phyloP scores from a whole-genome alignment of 1,140 invertebrate species.

The Scaptomyza graminum region DNA sequence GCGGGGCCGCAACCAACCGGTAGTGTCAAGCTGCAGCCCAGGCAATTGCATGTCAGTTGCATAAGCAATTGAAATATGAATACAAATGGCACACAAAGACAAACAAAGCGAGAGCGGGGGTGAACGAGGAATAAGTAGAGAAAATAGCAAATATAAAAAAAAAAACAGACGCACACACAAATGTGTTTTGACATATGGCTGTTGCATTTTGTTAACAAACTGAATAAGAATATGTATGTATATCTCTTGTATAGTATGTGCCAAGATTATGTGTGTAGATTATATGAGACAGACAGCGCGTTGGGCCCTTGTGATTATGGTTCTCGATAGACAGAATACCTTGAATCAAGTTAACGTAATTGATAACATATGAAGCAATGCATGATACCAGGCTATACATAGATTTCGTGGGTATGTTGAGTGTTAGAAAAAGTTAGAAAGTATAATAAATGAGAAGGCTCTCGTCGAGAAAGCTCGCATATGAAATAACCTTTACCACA shows the following conservation, averaged over 20 bases:
- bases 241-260: background rate
- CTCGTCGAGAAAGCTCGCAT: no score
- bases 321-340: no score
- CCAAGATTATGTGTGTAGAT: conserved; percentile 25
- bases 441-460: no score
- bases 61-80: conserved; percentile 59
- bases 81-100: conserved; percentile 46
- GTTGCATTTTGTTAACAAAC: conserved; percentile 70
- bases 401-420: no score
- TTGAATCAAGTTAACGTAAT: no score
- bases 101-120: conserved; percentile 13
- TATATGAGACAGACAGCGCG: conserved; percentile 15
- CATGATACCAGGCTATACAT: no score
- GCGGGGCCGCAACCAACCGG: no score
- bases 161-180: conserved; percentile 23
- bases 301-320: no score
- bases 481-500: no score
- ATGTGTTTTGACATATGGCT: conserved; percentile 54
- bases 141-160: background rate
- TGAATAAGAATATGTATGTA: conserved; percentile 44
- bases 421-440: no score
- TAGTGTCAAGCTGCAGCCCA: background rate
- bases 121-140: no score
- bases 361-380: no score
- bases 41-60: conserved; percentile 35